Evolutionary conservation across 2,113 vertebrate genomes (phyloP).

Genomic region (Ophthalmolycus amberensis): DNA sequence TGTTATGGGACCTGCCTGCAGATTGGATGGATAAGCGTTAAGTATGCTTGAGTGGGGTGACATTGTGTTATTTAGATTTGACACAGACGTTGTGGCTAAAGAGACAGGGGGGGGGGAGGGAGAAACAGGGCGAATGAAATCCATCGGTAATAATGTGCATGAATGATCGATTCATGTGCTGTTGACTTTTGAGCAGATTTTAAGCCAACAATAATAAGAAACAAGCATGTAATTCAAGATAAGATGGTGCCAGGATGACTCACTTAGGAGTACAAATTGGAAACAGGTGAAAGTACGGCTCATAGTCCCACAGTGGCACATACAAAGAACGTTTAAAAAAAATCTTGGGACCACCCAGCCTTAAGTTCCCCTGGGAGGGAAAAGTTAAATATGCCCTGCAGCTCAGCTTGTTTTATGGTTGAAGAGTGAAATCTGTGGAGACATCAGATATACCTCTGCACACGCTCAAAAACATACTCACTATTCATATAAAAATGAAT

Average conservation of each 20-base stretch:
- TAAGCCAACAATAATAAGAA: not conserved
- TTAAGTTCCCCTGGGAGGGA: not conserved
- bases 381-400: not conserved
- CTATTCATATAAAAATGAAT: constrained; percentile 19
- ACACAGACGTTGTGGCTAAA: constrained; percentile 59
- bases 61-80: constrained; percentile 57
- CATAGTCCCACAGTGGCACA: not conserved
- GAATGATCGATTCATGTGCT: constrained; percentile 19
- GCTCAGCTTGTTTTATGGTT: not conserved
- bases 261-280: not conserved
- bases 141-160: constrained; percentile 47
- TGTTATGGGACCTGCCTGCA: constrained; percentile 47
- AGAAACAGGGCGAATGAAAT: constrained; percentile 19
- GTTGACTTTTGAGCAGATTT: constrained; percentile 23
- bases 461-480: not conserved
- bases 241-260: constrained; percentile 12
- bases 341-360: not conserved
- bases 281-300: constrained; percentile 5
- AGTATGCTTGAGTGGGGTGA: constrained; percentile 54
- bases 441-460: constrained; percentile 1
- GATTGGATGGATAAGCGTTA: constrained; percentile 57
- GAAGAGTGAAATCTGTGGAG: not conserved
- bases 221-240: constrained; percentile 19
- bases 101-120: not conserved
- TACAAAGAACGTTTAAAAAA: too few species aligned